These are phyloP conservation scores for Plectus sambesii DNA, from an alignment of 1,140 invertebrate species.

Conservation along the genomic window DNA sequence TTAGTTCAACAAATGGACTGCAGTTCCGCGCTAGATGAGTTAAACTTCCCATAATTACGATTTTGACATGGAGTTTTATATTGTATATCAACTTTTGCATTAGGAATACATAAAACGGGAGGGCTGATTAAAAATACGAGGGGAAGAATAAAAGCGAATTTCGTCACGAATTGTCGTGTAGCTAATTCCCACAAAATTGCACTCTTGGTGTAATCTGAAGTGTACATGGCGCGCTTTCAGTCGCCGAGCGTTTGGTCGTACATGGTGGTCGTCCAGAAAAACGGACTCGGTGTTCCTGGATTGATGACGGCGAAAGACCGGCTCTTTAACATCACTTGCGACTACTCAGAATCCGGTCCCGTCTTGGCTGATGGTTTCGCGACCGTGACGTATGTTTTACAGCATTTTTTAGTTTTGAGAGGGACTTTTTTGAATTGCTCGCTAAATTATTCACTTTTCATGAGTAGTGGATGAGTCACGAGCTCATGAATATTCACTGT, in stretches of 20 bases:
- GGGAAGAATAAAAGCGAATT: too few species aligned
- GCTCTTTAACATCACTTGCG: conserved; percentile 42
- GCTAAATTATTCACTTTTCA: conserved; percentile 6
- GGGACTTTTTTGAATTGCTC: conserved; percentile 9
- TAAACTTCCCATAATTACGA: too few species aligned
- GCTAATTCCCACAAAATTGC: too few species aligned
- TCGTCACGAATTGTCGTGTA: too few species aligned
- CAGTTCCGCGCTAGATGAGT: too few species aligned
- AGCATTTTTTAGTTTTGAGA: conserved; percentile 10
- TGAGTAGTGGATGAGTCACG: background rate
- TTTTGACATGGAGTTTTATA: too few species aligned
- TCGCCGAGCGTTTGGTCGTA: conserved; percentile 33
- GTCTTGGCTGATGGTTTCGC: conserved; percentile 10
- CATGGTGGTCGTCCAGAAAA: conserved; percentile 36
- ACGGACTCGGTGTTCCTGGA: conserved; percentile 31
- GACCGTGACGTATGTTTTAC: conserved; percentile 3
- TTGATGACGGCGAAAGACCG: conserved; percentile 33
- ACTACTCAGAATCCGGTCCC: conserved; percentile 32
- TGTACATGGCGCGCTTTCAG: too few species aligned
- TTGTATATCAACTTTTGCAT: too few species aligned
- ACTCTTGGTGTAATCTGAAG: too few species aligned
- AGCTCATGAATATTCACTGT: conserved; percentile 15
- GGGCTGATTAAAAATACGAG: too few species aligned
- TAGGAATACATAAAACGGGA: too few species aligned
- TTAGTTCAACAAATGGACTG: too few species aligned